Evolutionary conservation across 1,140 invertebrate species (phyloP).

Genomic region (Planococcus citri): DNA sequence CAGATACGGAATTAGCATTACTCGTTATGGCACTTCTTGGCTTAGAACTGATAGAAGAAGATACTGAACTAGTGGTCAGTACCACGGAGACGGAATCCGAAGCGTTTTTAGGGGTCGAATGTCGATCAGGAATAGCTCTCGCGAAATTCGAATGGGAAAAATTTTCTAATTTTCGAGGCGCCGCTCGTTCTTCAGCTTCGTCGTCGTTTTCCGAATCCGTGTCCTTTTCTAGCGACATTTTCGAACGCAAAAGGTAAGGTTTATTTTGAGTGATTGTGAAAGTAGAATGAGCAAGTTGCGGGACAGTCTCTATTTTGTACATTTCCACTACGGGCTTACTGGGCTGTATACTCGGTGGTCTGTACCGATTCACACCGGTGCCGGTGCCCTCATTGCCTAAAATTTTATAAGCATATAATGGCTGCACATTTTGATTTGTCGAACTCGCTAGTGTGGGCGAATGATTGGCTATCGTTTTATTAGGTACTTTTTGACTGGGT

Average conservation of each 20-base stretch:
- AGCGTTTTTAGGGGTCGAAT: neutral
- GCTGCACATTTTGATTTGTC: neutral
- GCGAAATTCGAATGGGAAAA: slow-evolving; percentile 9
- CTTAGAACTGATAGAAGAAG: slow-evolving; percentile 5
- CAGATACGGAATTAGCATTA: neutral
- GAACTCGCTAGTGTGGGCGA: neutral
- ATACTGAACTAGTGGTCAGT: neutral
- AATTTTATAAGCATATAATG: slow-evolving; percentile 8
- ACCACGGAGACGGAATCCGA: slow-evolving; percentile 2
- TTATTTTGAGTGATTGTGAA: slow-evolving; percentile 8
- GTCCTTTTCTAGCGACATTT: neutral
- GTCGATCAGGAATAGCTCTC: neutral
- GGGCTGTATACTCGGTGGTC: neutral
- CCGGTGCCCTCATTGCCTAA: neutral
- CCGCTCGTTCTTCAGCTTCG: neutral
- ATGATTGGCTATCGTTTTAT: neutral
- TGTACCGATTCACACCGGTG: too few relatives aligned
- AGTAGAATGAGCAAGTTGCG: slow-evolving; percentile 9
- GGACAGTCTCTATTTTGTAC: neutral
- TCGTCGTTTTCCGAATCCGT: neutral
- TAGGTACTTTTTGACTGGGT: neutral
- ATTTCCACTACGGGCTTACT: neutral
- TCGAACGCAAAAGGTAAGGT: neutral
- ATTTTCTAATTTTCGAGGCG: neutral
- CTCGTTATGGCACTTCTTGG: slow-evolving; percentile 11